These are phyloP conservation scores for Drosophila mulleri DNA, from an alignment of 2,888 invertebrate species.

Conservation along the genomic window DNA sequence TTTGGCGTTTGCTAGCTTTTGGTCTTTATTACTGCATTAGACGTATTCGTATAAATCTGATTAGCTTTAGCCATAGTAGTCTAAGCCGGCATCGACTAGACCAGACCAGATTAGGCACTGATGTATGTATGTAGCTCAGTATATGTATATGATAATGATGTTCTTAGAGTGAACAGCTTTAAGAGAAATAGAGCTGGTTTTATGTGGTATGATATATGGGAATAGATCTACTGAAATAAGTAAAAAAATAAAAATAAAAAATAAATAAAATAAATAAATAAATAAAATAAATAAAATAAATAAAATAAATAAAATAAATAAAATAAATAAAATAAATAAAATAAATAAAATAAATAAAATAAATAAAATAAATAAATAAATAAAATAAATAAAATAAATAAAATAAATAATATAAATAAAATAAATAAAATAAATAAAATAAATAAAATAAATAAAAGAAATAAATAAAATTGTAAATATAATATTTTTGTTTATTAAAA, in stretches of 20 bases:
- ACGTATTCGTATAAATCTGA: constrained; percentile 60
- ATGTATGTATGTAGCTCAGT: constrained; percentile 8
- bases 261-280: no score
- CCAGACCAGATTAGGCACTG: constrained; percentile 19
- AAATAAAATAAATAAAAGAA: no score
- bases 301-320: no score
- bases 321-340: neutral
- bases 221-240: neutral
- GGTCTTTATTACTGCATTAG: constrained; percentile 71
- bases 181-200: neutral
- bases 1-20: constrained; percentile 24
- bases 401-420: no score
- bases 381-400: no score
- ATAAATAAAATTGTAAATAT: no score
- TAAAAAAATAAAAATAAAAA: neutral
- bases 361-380: no score
- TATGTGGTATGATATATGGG: neutral
- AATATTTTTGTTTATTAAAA: no score
- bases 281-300: no score
- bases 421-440: no score
- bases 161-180: neutral
- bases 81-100: constrained; percentile 6
- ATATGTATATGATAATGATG: neutral
- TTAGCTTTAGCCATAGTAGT: constrained; percentile 45
- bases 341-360: no score